Evolutionary conservation across 2,888 invertebrate species (phyloP), one percentile per base, ranked within the genome.

Genomic region (Drosophila pegasa): DNA sequence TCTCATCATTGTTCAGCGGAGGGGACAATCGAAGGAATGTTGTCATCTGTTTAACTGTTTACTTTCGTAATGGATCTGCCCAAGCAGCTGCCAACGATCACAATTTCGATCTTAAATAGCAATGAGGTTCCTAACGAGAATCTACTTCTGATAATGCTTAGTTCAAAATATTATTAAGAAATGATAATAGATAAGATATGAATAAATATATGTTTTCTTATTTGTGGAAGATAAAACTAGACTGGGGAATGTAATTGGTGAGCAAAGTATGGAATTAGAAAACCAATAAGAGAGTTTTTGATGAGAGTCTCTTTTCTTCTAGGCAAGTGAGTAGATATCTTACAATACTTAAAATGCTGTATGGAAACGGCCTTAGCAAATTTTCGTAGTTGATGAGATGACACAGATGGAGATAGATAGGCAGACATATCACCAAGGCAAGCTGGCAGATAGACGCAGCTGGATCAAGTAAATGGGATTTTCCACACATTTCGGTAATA

Each of bases 31-130:
- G 79, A 54, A 51, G 55, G 61, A 62, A 64, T 87, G 82, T 74
- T 85, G 79, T 81, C 87, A 80, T 87, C 81, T 84, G 87, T 58
- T 76, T 63, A 58, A 64, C 77, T 75, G 75, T 75, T 75, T 75
- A 73, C 67, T 55, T 58, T 60, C 38, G 31, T 57, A 63, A 63
- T 76, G 66, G 62, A 72, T 63, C 77, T 37, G 29, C 45, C 37
- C 43, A 60, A 64, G 43, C 75, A 75, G 66, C 72, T 75, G 75
- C 58, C 60, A 29, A 10, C 41, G 73, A 57, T 57, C 10, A 48
- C 41, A 40, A 22, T 57, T 65, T 29, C n/a, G 37, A 64, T 56
- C 31, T 33, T 10, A 18, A 10, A 4, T 25, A 6, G 25, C 25
- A 3, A 37, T 16, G 37, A 16, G 29, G 8, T 29, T 29, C 0